Evolutionary conservation across 2,797 vertebrate species (phyloP).

Genomic region (Danio kyathit): DNA sequence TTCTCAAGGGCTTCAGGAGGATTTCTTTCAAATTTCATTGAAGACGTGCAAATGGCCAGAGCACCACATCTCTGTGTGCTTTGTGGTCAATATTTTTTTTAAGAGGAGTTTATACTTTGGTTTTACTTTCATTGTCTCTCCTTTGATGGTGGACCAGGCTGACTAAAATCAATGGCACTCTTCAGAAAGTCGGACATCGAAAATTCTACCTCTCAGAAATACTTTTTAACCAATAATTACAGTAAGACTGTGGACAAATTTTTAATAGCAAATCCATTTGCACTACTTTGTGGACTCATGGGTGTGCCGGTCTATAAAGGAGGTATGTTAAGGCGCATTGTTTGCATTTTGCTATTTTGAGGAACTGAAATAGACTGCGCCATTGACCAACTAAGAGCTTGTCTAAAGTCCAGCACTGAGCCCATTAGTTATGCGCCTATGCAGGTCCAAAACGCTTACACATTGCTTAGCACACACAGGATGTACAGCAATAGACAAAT

Average conservation of each 20-base stretch:
- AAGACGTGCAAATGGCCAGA: constrained; percentile 12
- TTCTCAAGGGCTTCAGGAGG: constrained; percentile 38
- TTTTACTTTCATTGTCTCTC: constrained; percentile 34
- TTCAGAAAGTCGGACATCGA: constrained; percentile 17
- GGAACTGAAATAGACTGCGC: no score
- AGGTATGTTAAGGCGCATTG: no score
- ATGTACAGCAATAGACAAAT: no score
- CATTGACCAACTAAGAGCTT: no score
- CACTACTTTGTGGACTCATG: no score
- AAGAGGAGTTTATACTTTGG: constrained; percentile 36
- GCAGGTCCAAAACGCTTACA: no score
- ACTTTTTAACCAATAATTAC: not conserved
- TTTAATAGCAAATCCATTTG: not conserved
- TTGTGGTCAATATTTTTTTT: constrained; percentile 41
- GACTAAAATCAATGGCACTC: constrained; percentile 28
- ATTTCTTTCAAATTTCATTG: constrained; percentile 38
- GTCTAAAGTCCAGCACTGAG: no score
- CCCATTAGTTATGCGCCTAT: no score
- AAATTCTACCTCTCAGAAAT: not conserved
- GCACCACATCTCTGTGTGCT: constrained; percentile 32
- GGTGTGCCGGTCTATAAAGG: no score
- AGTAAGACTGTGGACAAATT: not conserved
- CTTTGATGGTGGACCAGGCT: constrained; percentile 7
- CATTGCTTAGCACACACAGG: no score
- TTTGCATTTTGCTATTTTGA: no score